A percentile compares a stretch with the other conserved stretches of the same genome.
phyloP scores from a whole-genome alignment of 1,140 invertebrate genomes.

The Papilio polytes region DNA sequence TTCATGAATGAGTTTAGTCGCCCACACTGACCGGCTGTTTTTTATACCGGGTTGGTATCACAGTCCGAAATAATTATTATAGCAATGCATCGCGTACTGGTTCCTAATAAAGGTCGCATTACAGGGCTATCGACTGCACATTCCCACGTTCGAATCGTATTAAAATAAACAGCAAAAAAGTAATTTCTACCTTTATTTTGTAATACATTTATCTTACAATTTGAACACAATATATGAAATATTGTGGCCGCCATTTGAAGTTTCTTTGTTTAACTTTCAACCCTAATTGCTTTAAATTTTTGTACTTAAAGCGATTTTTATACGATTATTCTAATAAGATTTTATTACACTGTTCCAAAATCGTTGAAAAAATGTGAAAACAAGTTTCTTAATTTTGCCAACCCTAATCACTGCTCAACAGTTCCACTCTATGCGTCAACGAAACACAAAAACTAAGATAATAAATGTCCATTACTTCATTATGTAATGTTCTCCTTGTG shows the following conservation, averaged over 20 bases:
- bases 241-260: too few species aligned
- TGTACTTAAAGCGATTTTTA: too few species aligned
- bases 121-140: conserved; percentile 19
- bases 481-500: conserved; percentile 29
- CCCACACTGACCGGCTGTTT: conserved; percentile 55
- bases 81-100: conserved; percentile 56
- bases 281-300: too few species aligned
- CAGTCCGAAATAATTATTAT: conserved; percentile 70
- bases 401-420: conserved; percentile 21
- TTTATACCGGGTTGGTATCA: conserved; percentile 58
- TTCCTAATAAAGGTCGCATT: conserved; percentile 52
- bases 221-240: too few species aligned
- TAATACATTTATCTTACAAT: too few species aligned
- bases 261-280: too few species aligned
- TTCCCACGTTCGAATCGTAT: not conserved
- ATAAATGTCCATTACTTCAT: conserved; percentile 34
- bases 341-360: not conserved
- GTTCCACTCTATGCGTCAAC: conserved; percentile 39
- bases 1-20: conserved; percentile 65
- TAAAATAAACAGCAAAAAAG: not conserved
- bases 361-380: not conserved
- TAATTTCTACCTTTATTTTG: not conserved
- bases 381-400: not conserved
- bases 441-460: conserved; percentile 35
- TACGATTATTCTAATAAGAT: not conserved